Conservation (phyloP, 2,888 invertebrate species). For the Nipponacmea schrenckii region DNA sequence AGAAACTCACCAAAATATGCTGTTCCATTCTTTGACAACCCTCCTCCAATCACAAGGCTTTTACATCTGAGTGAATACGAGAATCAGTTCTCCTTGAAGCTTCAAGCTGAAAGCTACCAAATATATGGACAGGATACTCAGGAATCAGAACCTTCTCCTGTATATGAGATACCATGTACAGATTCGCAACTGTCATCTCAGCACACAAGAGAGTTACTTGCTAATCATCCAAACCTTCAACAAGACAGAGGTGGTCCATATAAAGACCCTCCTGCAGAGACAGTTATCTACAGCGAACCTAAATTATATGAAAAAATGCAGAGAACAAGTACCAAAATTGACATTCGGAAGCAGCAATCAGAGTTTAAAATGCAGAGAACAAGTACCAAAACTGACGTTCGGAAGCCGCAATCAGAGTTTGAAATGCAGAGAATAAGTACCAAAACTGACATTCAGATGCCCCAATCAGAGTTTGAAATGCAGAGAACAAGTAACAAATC, state of each 20-base stretch:
- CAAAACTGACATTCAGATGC: not conserved
- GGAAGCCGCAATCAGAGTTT: too few relatives aligned
- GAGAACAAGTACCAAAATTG: conserved; percentile 1
- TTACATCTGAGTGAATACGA: not conserved
- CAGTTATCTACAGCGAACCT: not conserved
- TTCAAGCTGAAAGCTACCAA: not conserved
- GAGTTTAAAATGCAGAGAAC: not conserved
- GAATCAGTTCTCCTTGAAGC: not conserved
- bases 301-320: not conserved
- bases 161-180: not conserved
- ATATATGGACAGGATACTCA: not conserved
- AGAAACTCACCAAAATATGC: not conserved
- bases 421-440: not conserved
- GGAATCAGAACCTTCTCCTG: not conserved
- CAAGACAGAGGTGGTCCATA: not conserved
- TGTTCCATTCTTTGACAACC: not conserved
- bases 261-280: not conserved
- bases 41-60: not conserved
- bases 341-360: not conserved
- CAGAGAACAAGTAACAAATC: not conserved
- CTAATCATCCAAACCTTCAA: not conserved
- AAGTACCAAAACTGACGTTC: not conserved
- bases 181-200: not conserved
- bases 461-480: not conserved
- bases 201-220: not conserved